phyloP scores from a whole-genome alignment of 1,140 invertebrate genomes.

The Pseudomyrmex gracilis region DNA sequence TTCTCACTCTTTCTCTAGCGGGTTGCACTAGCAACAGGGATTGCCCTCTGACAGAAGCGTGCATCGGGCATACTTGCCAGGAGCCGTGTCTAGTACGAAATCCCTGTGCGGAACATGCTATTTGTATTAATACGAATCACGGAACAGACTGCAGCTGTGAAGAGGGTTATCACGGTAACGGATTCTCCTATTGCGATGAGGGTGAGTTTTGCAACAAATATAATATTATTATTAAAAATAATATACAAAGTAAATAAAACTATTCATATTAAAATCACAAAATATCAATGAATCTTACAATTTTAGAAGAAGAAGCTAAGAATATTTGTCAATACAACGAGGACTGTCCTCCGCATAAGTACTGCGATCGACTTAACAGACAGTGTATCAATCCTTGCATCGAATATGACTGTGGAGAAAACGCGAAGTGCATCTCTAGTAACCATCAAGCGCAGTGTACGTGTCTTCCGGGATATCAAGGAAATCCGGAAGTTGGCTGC shows the following conservation, averaged over 20 bases:
- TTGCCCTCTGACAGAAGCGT: slow-evolving; percentile 92
- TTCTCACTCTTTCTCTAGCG: slow-evolving; percentile 87
- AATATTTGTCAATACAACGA: slow-evolving; percentile 95
- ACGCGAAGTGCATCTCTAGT: slow-evolving; percentile 92
- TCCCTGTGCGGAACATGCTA: slow-evolving; percentile 93
- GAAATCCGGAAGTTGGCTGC: slow-evolving; percentile 93
- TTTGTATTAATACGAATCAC: slow-evolving; percentile 96
- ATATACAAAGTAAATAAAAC: too few relatives aligned
- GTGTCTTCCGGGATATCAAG: slow-evolving; percentile 91
- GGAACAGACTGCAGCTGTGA: slow-evolving; percentile 93
- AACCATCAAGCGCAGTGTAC: slow-evolving; percentile 92
- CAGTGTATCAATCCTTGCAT: slow-evolving; percentile 94
- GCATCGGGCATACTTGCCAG: slow-evolving; percentile 92
- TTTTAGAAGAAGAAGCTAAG: slow-evolving; percentile 88
- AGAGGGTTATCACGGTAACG: slow-evolving; percentile 94
- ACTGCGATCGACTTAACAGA: slow-evolving; percentile 93
- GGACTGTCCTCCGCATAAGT: slow-evolving; percentile 93
- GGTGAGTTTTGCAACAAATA: slow-evolving; percentile 86
- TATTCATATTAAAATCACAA: background rate
- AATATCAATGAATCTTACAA: background rate
- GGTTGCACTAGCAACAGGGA: slow-evolving; percentile 93
- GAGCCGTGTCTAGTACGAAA: slow-evolving; percentile 93
- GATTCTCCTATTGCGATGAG: slow-evolving; percentile 91
- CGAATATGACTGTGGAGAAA: slow-evolving; percentile 93
- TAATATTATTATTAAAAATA: background rate